A percentile compares a stretch with the other conserved stretches of the same genome.
phyloP scores from a whole-genome alignment of 1,140 invertebrate species.

The Sesamia nonagrioides region DNA sequence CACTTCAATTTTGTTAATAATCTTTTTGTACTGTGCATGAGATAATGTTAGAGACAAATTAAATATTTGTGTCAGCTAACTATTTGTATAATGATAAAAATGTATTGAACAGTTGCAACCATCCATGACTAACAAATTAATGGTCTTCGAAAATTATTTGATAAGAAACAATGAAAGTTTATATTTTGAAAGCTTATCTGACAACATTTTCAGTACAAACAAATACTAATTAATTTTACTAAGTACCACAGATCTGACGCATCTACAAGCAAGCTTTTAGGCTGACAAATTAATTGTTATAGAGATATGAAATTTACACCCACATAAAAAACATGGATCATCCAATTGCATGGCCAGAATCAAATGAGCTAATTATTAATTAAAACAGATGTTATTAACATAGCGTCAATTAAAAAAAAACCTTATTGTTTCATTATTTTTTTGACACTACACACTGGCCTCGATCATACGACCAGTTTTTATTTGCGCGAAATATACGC shows the following conservation, averaged over 20 bases:
- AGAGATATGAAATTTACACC: neutral
- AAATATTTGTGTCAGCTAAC: too few species aligned
- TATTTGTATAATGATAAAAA: too few species aligned
- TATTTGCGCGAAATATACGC: conserved; percentile 54
- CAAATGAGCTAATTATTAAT: conserved; percentile 23
- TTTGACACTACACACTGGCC: conserved; percentile 22
- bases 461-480: conserved; percentile 35
- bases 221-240: too few species aligned
- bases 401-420: conserved; percentile 35
- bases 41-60: neutral
- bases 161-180: too few species aligned
- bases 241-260: too few species aligned
- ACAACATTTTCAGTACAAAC: too few species aligned
- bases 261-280: too few species aligned
- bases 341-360: neutral
- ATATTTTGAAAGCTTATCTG: too few species aligned
- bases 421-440: conserved; percentile 36
- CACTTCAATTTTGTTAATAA: too few species aligned
- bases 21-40: too few species aligned
- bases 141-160: neutral
- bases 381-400: conserved; percentile 13
- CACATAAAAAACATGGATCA: neutral
- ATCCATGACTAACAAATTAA: neutral
- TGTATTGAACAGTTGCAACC: neutral
- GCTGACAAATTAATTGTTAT: too few species aligned